Conservation (phyloP, 2,888 invertebrate species). For the Limnephilus lunatus region DNA sequence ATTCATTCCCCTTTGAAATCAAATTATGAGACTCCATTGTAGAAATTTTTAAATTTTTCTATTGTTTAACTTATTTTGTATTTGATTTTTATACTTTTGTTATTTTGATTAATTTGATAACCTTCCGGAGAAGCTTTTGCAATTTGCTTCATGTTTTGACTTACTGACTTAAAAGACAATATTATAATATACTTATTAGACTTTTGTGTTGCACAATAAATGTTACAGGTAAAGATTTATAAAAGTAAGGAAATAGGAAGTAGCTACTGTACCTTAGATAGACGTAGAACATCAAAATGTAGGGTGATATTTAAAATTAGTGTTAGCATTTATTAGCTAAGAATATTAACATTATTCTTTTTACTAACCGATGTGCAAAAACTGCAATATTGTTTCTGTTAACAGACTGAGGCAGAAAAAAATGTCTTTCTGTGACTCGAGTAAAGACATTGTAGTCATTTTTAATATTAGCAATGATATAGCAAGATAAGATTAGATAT, state of each 20-base stretch:
- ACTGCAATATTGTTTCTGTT: background rate
- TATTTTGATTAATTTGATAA: slow-evolving; percentile 48
- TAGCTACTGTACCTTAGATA: background rate
- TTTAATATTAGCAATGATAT: background rate
- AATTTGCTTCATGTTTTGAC: slow-evolving; percentile 38
- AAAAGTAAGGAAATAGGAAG: background rate
- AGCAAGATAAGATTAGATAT: background rate
- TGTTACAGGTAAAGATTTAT: background rate
- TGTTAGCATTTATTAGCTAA: background rate
- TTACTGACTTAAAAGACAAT: background rate
- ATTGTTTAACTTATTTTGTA: slow-evolving; percentile 24
- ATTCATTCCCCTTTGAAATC: background rate
- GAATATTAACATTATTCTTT: no score
- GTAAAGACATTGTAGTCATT: background rate
- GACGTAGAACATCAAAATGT: background rate
- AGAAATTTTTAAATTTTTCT: background rate
- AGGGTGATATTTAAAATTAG: background rate
- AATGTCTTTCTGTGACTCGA: background rate
- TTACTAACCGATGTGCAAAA: background rate
- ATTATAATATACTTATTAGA: background rate
- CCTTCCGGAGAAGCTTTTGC: slow-evolving; percentile 49
- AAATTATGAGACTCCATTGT: slow-evolving; percentile 38
- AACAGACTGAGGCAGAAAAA: background rate
- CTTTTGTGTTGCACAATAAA: background rate
- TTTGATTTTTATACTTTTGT: slow-evolving; percentile 23